Evolutionary conservation across 2,797 vertebrate species (phyloP).

Genomic region (Alosa sapidissima): DNA sequence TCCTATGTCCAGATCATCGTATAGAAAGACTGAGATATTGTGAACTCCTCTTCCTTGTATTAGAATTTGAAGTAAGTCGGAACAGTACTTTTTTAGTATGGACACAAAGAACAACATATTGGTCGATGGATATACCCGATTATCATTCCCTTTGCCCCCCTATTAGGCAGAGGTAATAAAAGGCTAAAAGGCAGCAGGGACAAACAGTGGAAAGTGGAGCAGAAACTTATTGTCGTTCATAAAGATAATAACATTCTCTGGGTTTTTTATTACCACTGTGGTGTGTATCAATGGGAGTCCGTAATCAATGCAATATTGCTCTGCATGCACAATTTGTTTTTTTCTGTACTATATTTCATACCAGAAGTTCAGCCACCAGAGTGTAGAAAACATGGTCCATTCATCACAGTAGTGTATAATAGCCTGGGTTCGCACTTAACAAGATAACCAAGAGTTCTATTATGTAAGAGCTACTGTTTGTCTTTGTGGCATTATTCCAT

Average conservation of each 20-base stretch:
- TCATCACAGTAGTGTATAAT: conserved; percentile 44
- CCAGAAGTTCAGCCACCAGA: background rate
- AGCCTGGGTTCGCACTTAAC: conserved; percentile 51
- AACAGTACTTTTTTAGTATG: too few species aligned
- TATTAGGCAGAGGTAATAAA: background rate
- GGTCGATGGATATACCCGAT: too few species aligned
- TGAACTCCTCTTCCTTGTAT: too few species aligned
- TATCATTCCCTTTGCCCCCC: too few species aligned
- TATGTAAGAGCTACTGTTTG: conserved; percentile 63
- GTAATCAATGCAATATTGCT: background rate
- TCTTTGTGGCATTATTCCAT: conserved; percentile 62
- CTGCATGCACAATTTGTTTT: background rate
- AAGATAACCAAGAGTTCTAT: conserved; percentile 59
- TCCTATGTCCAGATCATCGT: too few species aligned
- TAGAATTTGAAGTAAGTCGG: too few species aligned
- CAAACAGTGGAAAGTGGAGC: background rate
- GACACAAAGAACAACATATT: too few species aligned
- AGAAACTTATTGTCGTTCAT: background rate
- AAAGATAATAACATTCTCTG: background rate
- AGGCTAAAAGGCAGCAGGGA: background rate
- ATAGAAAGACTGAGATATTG: too few species aligned
- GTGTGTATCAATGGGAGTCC: background rate
- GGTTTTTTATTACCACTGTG: too few species aligned
- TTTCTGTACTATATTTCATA: background rate
- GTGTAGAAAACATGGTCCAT: conserved; percentile 29